Percentiles rank a stretch among this genome's conserved stretches.
Conservation (phyloP, 2,113 vertebrate genomes). For the Colistium nudipinnis region DNA sequence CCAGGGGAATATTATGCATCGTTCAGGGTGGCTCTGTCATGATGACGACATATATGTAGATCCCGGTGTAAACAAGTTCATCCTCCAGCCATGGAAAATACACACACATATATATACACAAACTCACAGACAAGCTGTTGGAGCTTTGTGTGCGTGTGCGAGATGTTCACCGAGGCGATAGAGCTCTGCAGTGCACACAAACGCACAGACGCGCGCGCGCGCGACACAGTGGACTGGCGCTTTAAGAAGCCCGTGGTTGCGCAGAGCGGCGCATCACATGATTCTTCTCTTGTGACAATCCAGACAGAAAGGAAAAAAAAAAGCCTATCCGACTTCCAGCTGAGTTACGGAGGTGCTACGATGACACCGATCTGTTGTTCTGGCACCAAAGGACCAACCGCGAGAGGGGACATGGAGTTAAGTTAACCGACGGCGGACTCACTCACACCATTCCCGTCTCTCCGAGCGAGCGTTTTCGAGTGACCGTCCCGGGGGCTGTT, state of each 20-base stretch:
- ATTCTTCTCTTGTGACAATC: slow-evolving; percentile 86
- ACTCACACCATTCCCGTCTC: slow-evolving; percentile 17
- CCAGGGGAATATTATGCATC: slow-evolving; percentile 48
- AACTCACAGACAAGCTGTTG: too few species aligned
- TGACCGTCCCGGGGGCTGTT: slow-evolving; percentile 33
- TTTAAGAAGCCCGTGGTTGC: slow-evolving; percentile 74
- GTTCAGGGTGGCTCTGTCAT: slow-evolving; percentile 11
- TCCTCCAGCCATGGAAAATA: neutral
- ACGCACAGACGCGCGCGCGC: neutral
- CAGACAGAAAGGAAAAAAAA: slow-evolving; percentile 70
- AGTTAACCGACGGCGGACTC: slow-evolving; percentile 45
- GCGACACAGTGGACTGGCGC: slow-evolving; percentile 50
- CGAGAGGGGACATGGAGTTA: slow-evolving; percentile 52
- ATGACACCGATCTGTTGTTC: slow-evolving; percentile 40
- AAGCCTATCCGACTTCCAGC: slow-evolving; percentile 61
- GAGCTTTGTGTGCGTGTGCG: too few species aligned
- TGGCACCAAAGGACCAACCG: slow-evolving; percentile 36
- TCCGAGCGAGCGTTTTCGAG: slow-evolving; percentile 19
- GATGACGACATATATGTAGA: slow-evolving; percentile 41
- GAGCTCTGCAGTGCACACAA: slow-evolving; percentile 30
- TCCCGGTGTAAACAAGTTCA: slow-evolving; percentile 2
- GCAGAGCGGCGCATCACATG: slow-evolving; percentile 82
- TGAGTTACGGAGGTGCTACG: slow-evolving; percentile 55
- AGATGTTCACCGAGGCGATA: neutral
- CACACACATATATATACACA: neutral